Evolutionary conservation across 2,888 invertebrate genomes (phyloP), one percentile per base, ranked within the genome.

Genomic region (Scaptomyza polygonia): DNA sequence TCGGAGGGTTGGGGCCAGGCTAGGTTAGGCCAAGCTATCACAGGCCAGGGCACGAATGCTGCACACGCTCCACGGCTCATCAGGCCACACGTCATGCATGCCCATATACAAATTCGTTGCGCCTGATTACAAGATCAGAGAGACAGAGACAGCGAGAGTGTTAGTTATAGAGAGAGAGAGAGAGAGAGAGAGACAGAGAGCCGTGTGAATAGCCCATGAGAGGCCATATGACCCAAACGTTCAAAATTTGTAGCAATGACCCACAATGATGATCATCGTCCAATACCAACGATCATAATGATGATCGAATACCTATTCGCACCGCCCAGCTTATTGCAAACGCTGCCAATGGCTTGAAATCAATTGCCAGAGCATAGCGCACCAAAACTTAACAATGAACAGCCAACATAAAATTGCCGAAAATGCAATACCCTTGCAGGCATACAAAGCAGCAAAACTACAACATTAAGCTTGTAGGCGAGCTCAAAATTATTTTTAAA

Each of bases 71-170:
- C 77, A 77, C 64, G 77, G 75, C 77, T 86, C 83, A 78, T 84
- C 85, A 76, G 82, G 85, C 74, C 88, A 89, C 88, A 86, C 86
- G 88, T 88, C 89, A 88, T 88, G 85, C 85, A 88, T 88, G 86
- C 80, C 86, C 88, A 85, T 85, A 88, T 84, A 87, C 87, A 88
- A 84, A 87, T 87, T 87, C 87, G 87, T 61, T 86, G 76, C 68
- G 88, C 82, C 87, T 87, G 88, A 87, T 87, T 87, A 87, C 85
- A 80, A 79, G 79, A 82, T 87, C 86, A 77, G 40, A 9, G 14
- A 34, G 43, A 51, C 48, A 36, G 27, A 44, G 30, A 32, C 44
- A 51, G 21, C 47, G 34, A 27, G 18, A 42, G 14, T 49, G 12
- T 14, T 14, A 43, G 36, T 18, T n/a, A n/a, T n/a, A n/a, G 49